Evolutionary conservation across 2,113 vertebrate genomes (phyloP).

Genomic region (Boleophthalmus pectinirostris): DNA sequence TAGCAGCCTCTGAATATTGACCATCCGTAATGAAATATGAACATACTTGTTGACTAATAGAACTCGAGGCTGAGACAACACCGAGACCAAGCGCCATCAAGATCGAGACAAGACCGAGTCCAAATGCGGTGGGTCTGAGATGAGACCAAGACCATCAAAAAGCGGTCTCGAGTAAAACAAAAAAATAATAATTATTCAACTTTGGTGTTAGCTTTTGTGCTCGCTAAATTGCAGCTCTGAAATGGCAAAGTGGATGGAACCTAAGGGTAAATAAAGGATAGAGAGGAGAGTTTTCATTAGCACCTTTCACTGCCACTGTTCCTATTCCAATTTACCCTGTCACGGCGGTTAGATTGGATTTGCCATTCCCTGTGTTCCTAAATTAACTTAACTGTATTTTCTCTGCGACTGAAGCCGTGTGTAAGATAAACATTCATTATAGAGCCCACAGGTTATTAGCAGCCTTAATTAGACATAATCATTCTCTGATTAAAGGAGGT

Average conservation of each 20-base stretch:
- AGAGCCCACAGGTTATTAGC: constrained; percentile 12
- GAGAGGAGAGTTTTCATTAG: neutral
- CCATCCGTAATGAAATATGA: no score
- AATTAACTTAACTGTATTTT: constrained; percentile 11
- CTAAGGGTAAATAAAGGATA: neutral
- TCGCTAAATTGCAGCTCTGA: neutral
- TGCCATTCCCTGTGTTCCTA: neutral
- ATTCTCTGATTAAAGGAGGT: constrained; percentile 13
- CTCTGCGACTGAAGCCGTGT: constrained; percentile 14
- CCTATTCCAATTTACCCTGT: neutral
- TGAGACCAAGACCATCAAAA: no score
- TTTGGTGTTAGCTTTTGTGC: neutral
- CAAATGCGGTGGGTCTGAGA: no score
- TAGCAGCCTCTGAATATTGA: no score
- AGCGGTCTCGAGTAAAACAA: no score
- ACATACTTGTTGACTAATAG: no score
- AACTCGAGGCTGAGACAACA: no score
- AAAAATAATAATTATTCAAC: neutral
- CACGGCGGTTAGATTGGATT: constrained; percentile 7
- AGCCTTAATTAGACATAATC: constrained; percentile 28
- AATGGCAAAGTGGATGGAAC: neutral
- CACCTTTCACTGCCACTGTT: neutral
- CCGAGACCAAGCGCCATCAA: no score
- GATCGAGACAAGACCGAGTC: no score
- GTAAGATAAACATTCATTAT: constrained; percentile 19